These are phyloP conservation scores for Pachyseris speciosa DNA, from an alignment of 64 coral and sea anemone genomes.

Conservation along the genomic window DNA sequence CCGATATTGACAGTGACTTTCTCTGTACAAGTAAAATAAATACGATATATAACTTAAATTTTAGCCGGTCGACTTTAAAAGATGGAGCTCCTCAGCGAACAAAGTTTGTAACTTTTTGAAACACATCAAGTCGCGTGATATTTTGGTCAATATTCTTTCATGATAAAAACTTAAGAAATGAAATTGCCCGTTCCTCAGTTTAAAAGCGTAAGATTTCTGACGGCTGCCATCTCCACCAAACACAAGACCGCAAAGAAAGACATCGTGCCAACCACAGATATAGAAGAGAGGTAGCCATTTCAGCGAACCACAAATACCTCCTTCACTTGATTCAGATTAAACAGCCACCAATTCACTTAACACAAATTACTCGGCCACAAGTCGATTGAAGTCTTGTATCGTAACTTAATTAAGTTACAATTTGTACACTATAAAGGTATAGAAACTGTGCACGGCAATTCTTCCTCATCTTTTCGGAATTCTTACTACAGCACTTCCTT, in stretches of 20 bases:
- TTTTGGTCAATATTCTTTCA: neutral
- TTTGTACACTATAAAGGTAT: neutral
- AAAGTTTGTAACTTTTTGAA: neutral
- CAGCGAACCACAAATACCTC: too few species aligned
- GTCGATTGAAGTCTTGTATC: slow-evolving; percentile 40
- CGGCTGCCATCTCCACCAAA: neutral
- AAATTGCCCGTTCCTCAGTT: neutral
- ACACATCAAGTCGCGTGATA: neutral
- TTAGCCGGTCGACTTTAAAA: neutral
- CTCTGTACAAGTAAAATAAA: slow-evolving; percentile 52
- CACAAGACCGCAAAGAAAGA: neutral
- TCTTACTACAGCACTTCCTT: neutral
- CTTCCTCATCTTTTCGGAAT: neutral
- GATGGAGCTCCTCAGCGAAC: neutral
- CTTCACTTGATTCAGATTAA: neutral
- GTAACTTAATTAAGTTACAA: neutral
- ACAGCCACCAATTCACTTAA: neutral
- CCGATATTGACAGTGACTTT: slow-evolving; percentile 28
- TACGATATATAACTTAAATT: slow-evolving; percentile 40
- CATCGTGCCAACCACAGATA: neutral
- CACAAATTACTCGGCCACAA: neutral
- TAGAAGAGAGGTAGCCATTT: neutral
- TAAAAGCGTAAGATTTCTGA: neutral
- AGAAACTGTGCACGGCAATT: neutral
- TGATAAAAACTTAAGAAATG: neutral